These are phyloP conservation scores for Cricetomys ansorgei DNA, from an alignment of 2,113 vertebrate genomes.

Conservation along the genomic window DNA sequence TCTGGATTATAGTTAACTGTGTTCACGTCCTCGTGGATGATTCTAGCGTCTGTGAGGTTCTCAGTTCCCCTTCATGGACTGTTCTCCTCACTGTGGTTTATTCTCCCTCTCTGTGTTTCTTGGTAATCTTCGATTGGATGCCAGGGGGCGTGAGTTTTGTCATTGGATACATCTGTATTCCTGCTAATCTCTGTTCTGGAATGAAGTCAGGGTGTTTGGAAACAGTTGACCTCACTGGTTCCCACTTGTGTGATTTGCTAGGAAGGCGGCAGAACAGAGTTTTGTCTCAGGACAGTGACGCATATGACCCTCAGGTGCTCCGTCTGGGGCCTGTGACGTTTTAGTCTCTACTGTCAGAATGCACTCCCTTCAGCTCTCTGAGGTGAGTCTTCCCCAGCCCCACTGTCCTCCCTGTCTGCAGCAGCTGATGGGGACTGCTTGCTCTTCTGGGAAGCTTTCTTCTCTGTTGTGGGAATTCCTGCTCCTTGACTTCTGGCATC, in stretches of 20 bases:
- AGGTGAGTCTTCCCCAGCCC: not conserved
- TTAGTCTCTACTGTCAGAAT: not conserved
- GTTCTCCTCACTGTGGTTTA: not conserved
- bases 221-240: not conserved
- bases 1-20: not conserved
- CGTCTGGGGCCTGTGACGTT: not conserved
- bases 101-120: not conserved
- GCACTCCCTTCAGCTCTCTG: not conserved
- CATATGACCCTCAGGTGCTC: not conserved
- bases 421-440: not conserved
- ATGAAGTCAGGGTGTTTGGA: slow-evolving; percentile 14
- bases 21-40: not conserved
- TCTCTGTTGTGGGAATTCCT: not conserved
- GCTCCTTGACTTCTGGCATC: not conserved
- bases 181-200: slow-evolving; percentile 26
- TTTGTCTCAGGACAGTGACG: not conserved
- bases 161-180: slow-evolving; percentile 31
- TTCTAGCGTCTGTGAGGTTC: not conserved
- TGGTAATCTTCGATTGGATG: not conserved
- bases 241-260: slow-evolving; percentile 9
- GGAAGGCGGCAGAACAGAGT: not conserved
- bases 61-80: not conserved
- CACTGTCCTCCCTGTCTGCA: not conserved
- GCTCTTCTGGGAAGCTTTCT: not conserved
- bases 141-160: slow-evolving; percentile 48